Conservation (phyloP, 2,888 invertebrate genomes). For the Macrophya annulata region DNA sequence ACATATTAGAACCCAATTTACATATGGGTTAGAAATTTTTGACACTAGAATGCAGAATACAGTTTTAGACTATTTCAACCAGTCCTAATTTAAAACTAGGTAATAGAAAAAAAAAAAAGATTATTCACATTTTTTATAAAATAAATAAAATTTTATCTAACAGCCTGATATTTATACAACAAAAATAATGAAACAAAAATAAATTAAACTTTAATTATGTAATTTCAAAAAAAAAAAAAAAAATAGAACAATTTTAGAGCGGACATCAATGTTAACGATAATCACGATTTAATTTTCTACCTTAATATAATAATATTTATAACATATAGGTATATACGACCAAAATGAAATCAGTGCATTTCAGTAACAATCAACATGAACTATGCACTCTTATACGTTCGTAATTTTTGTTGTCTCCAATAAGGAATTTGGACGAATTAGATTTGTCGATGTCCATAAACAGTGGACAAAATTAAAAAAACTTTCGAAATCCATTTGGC, state of each 20-base stretch:
- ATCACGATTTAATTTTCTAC: constrained; percentile 11
- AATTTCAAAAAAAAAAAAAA: not conserved
- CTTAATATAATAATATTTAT: not conserved
- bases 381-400: not conserved
- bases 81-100: not conserved
- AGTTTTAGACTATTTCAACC: not conserved
- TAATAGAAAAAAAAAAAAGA: not conserved
- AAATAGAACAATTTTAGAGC: not conserved
- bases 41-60: not conserved
- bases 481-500: not conserved
- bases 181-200: not conserved
- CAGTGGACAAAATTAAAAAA: not conserved
- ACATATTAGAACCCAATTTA: not conserved
- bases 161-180: not conserved
- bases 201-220: not conserved
- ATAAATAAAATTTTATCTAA: constrained; percentile 24
- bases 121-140: not conserved
- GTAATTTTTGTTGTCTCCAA: not conserved
- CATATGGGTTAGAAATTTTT: not conserved
- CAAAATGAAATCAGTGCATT: constrained; percentile 13
- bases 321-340: not conserved
- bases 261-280: constrained; percentile 5
- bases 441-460: not conserved
- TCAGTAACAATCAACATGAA: not conserved
- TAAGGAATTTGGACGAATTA: not conserved